phyloP scores from a whole-genome alignment of 2,797 vertebrate species.

The Aldrovandia affinis region DNA sequence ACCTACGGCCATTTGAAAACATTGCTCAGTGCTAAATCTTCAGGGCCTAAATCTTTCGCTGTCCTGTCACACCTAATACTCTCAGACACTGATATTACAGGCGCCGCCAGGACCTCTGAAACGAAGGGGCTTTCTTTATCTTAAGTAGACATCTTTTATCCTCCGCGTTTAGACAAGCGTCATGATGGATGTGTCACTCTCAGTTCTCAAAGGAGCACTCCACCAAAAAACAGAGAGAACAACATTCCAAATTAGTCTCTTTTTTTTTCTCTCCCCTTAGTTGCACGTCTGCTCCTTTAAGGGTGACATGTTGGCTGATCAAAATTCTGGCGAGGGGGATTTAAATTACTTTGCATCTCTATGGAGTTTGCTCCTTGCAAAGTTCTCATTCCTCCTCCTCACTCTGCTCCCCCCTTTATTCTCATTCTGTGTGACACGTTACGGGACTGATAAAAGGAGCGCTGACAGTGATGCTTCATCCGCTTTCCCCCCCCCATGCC shows the following conservation, averaged over 20 bases:
- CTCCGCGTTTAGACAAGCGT: conserved; percentile 32
- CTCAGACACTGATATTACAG: conserved; percentile 35
- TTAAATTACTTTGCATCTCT: conserved; percentile 46
- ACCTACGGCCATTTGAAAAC: background rate
- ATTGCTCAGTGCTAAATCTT: background rate
- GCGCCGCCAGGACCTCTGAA: conserved; percentile 45
- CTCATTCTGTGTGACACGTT: conserved; percentile 43
- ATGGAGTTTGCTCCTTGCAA: conserved; percentile 48
- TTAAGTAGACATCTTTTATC: conserved; percentile 43
- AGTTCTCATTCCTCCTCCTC: conserved; percentile 48
- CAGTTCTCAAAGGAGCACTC: conserved; percentile 29
- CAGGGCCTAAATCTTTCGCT: background rate
- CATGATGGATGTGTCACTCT: conserved; percentile 47
- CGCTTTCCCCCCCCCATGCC: conserved; percentile 48
- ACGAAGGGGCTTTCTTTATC: conserved; percentile 42
- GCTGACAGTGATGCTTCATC: conserved; percentile 39
- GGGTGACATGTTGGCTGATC: conserved; percentile 52
- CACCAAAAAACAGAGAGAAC: conserved; percentile 30
- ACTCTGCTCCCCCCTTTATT: conserved; percentile 51
- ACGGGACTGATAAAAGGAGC: conserved; percentile 44
- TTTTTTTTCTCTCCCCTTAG: conserved; percentile 21
- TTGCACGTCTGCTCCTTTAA: conserved; percentile 28
- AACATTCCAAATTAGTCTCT: conserved; percentile 25
- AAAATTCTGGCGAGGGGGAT: conserved; percentile 41
- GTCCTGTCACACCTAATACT: background rate